Base-by-base conservation (phyloP, 2,113 vertebrate genomes). In the Clarias magur region DNA sequence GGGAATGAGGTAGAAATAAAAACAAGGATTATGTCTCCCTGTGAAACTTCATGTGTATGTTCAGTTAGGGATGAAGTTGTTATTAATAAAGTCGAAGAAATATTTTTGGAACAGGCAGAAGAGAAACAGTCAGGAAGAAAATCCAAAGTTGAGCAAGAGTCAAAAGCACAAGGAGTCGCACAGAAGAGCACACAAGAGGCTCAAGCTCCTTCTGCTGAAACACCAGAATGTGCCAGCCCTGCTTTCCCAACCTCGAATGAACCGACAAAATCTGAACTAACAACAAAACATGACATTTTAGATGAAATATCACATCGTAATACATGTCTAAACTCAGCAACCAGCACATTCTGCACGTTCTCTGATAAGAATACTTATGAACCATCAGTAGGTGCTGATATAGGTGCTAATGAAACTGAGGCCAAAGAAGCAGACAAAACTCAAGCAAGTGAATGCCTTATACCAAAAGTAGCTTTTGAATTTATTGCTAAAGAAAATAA, bases 141-240 rank as follows among this genome's bases (percentile, higher is more conserved):
- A 83, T 72, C 12, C 42, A 88, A 81, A 2, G 16, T 65, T 79
- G 83, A 89, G 70, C 16, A 83, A 84, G 83, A 93, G 82, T 17
- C 72, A 67, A 17, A 23, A 67, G 11, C 19, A 85, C 85, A 90
- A 17, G 67, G 48, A 48, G 3, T 54, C 70, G n/a, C 12, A 27
- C 25, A 54, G 48, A 84, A 85, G 17, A 21, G 25, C 10, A 48
- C 5, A 70, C 17, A 88, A 30, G 53, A 48, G 57, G 8, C 57
- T 81, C 56, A 79, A 72, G 30, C 27, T 25, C 6, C 84, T 62
- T 62, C 38, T 56, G 80, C n/a, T 79, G 80, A 89, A 65, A 67
- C 75, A 57, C 54, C 6, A 25, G 88, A 85, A 57, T 73, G 57
- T 80, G 4, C 16, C n/a, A 62, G 8, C 17, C 42, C 78, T 53